Base-by-base conservation (phyloP, 2,113 vertebrate species). In the Pandion haliaetus region DNA sequence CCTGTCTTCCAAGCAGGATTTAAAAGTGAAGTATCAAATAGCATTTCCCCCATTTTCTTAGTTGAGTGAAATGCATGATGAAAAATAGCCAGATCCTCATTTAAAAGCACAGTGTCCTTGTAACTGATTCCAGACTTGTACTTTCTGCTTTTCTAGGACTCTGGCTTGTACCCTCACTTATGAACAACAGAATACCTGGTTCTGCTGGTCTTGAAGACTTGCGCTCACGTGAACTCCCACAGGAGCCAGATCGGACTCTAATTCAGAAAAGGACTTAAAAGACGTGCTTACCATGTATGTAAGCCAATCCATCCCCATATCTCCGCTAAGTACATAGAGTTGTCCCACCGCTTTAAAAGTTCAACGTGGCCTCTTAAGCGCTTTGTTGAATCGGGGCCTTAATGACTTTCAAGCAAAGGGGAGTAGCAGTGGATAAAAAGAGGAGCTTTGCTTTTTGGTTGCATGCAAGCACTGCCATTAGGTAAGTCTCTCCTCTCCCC, bases 21-120 rank as follows among this genome's bases (percentile, higher is more conserved):
- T 96, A 66, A 77, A 95, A 95, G 78, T 76, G 73, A 62, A 54
- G 78, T 94, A 97, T 97, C 91, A 50, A 85, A 97, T 96, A 85
- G 54, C 96, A 44, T 93, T 88, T 80, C 63, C 86, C 86, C 38
- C 17, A 2, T 93, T 91, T 84, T 93, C 74, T 65, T 72, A 61
- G 20, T 17, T 58, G 66, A 95, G 78, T 65, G 70, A 96, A 97
- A 95, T 61, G 73, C 81, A 12, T 16, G 3, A n/a, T 96, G 94
- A 96, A 96, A 91, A 94, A 66, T 8, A 66, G 91, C 96, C 86
- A 93, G 66, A 61, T 70, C 62, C 32, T 93, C 89, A 67, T 91
- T 81, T 82, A 18, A 91, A 70, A 83, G 61, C 54, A 42, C 52
- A 92, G 63, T 54, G 81, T 88, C 86, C 66, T 49, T 49, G 3